Conservation (phyloP, 2,113 vertebrate species). For the Thalassarche chlororhynchos region DNA sequence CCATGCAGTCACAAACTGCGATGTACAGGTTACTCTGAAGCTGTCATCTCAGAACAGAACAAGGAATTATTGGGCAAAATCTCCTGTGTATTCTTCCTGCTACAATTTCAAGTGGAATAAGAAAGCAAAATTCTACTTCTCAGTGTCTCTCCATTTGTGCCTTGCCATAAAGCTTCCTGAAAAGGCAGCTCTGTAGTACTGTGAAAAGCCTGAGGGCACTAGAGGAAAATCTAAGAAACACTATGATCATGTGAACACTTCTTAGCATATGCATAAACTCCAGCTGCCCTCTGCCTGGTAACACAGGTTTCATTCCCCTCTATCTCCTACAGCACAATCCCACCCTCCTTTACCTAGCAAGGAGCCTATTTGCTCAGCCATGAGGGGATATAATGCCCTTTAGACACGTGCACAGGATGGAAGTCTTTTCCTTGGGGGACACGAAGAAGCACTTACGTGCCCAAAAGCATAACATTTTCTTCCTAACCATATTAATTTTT, state of each 20-base stretch:
- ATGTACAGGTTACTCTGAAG: not conserved
- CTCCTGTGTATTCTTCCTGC: not conserved
- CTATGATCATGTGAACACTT: not conserved
- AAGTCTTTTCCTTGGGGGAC: not conserved
- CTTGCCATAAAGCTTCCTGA: not conserved
- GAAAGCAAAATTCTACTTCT: not conserved
- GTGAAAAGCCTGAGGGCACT: not conserved
- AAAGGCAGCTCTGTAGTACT: not conserved
- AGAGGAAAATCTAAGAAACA: not conserved
- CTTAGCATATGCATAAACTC: not conserved
- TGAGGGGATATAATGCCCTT: not conserved
- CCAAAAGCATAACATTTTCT: not conserved
- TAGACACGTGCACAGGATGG: fast-evolving
- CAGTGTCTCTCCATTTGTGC: not conserved
- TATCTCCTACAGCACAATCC: not conserved
- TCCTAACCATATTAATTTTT: not conserved
- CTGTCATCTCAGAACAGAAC: not conserved
- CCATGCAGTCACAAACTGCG: not conserved
- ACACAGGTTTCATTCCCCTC: not conserved
- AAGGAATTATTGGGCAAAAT: not conserved
- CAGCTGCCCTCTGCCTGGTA: not conserved
- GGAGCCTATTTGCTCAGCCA: not conserved
- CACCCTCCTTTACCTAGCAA: not conserved
- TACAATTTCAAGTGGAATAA: not conserved
- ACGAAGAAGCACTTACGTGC: not conserved